Evolutionary conservation across 2,888 invertebrate species (phyloP), one percentile per base, ranked within the genome.

Genomic region (Alloscopus bannaensis): DNA sequence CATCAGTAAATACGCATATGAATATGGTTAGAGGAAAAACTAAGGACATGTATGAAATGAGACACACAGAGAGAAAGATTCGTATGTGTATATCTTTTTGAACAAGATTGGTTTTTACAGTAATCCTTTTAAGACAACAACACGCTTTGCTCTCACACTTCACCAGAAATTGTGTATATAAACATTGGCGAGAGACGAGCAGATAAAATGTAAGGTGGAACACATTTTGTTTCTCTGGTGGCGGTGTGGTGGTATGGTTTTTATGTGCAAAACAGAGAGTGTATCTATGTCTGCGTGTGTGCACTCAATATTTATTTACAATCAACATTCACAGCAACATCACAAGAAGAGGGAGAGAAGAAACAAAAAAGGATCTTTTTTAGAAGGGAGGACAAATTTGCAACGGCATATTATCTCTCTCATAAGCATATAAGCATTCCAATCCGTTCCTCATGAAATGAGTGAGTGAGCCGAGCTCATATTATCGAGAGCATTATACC

Each of bases 61-160:
- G 36, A 36, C 8, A 36, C 8, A 36, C 8, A 36, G 36, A 36
- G 36, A 36, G 8, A 36, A 13, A 36, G 36, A 55, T 55, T 52
- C 50, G 55, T n/a, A n/a, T n/a, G n/a, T n/a, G n/a, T n/a, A n/a
- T n/a, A n/a, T n/a, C n/a, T n/a, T n/a, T n/a, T n/a, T n/a, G n/a
- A n/a, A n/a, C 36, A 22, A 20, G 50, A 68, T 68, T 69, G 50
- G 42, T 59, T 69, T 57, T 57, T 69, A 69, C 68, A 55, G 68
- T 68, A 68, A 68, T 68, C 66, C 28, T 66, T 65, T 60, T 8
- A 20, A 20, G 55, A n/a, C 26, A 65, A 28, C 20, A 62, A n/a
- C n/a, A n/a, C n/a, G n/a, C n/a, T n/a, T n/a, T n/a, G n/a, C n/a
- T n/a, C n/a, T n/a, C n/a, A n/a, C n/a, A n/a, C n/a, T n/a, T n/a